Evolutionary conservation across 1,140 invertebrate species (phyloP), one percentile per base, ranked within the genome.

Genomic region (Mya arenaria): DNA sequence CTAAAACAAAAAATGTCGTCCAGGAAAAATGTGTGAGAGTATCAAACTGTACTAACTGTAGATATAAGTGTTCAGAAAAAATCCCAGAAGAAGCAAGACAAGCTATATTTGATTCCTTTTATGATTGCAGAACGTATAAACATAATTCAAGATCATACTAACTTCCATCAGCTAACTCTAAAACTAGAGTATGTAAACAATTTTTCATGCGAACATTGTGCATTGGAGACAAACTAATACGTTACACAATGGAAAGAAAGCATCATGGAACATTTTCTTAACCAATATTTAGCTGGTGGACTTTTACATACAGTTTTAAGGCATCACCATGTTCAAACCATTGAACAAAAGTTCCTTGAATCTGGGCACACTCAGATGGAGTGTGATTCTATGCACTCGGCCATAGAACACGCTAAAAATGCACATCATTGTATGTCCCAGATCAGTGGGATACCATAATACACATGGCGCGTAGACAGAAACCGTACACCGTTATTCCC

Each of bases 381-480:
- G 41, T 69, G 63, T 36, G 65, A 79, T 41, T 41, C 65, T 4
- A 69, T 69, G 52, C 63, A 68, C 36, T 34, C 75, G 8, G 32
- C 65, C 3, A 58, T 58, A 10, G 75, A 68, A 41, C 44, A 37
- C 30, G 75, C 75, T 25, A 69, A 69, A 79, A 63, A 37, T 19
- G 48, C 41, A 52, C 62, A 62, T 65, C 23, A 52, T 52, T 78
- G 28, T 72, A 55, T 30, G 30, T 55, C 36, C 52, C 55, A 69
- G 30, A 56, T 48, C 75, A 79, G 28, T 79, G 75, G 65, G 65
- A 79, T 44, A 79, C 52, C 13, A 55, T 79, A 23, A 58, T 79
- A 19, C 34, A 32, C 23, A 69, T 79, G 63, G 75, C 75, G 41
- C 17, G 63, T 0, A 56, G 75, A 69, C 37, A 69, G 0, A 79